phyloP scores from a whole-genome alignment of 2,888 invertebrate genomes.

The Colostygia pectinataria region DNA sequence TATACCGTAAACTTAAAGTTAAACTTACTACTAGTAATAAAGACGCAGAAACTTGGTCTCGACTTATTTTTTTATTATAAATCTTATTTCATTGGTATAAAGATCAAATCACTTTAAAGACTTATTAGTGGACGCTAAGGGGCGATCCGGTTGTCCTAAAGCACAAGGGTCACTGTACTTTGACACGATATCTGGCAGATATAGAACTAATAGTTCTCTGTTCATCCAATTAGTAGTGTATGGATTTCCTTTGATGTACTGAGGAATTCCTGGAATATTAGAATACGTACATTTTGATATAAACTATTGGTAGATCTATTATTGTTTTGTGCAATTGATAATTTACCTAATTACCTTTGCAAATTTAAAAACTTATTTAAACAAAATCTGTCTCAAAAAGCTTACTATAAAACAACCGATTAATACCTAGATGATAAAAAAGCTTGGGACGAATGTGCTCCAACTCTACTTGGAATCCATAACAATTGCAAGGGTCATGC shows the following conservation, averaged over 20 bases:
- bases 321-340: too few species aligned
- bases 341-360: too few species aligned
- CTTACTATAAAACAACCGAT: too few species aligned
- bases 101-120: background rate
- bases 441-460: too few species aligned
- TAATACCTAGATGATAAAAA: too few species aligned
- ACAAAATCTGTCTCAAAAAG: too few species aligned
- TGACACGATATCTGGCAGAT: constrained; percentile 25
- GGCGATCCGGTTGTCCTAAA: constrained; percentile 13
- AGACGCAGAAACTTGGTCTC: background rate
- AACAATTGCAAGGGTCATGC: too few species aligned
- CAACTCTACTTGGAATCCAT: too few species aligned
- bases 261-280: constrained; percentile 18
- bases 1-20: background rate
- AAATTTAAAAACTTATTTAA: too few species aligned
- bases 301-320: background rate
- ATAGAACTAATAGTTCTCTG: constrained; percentile 27
- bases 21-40: background rate
- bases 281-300: background rate
- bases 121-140: background rate
- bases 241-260: constrained; percentile 29
- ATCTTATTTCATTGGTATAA: background rate
- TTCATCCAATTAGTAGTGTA: constrained; percentile 34
- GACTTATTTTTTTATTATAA: background rate
- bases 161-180: constrained; percentile 30